These are phyloP conservation scores for Diuraphis noxia DNA, from an alignment of 1,140 invertebrate genomes.

Conservation along the genomic window DNA sequence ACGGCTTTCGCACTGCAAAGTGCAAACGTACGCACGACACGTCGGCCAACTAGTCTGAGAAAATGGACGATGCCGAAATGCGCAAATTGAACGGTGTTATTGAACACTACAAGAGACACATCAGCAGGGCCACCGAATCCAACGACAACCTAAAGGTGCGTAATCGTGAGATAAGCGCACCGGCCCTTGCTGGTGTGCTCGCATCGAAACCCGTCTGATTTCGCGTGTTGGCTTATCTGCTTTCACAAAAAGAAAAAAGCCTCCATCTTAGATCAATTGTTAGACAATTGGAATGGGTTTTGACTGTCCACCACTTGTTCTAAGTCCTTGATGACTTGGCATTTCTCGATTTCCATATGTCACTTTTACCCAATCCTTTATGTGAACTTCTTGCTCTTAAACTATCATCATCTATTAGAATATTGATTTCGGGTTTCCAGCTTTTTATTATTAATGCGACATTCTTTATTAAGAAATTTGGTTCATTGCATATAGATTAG, in stretches of 20 bases:
- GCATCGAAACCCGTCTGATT: neutral
- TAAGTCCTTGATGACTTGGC: neutral
- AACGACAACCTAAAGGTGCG: conserved; percentile 39
- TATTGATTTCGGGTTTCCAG: neutral
- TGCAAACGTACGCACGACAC: neutral
- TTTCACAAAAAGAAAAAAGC: neutral
- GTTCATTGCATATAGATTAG: too few relatives aligned
- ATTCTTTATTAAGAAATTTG: too few relatives aligned
- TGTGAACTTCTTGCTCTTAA: neutral
- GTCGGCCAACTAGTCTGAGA: neutral
- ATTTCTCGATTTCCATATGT: neutral
- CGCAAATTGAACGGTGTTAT: conserved; percentile 36
- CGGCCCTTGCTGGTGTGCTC: neutral
- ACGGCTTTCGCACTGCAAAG: neutral
- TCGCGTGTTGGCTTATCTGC: neutral
- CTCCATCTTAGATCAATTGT: neutral
- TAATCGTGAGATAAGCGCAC: neutral
- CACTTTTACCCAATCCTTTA: neutral
- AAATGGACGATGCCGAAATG: neutral
- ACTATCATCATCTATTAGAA: neutral
- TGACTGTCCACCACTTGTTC: neutral
- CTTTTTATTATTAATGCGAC: too few relatives aligned
- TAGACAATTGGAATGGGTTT: fast-evolving
- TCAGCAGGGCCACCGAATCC: conserved; percentile 28
- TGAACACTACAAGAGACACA: conserved; percentile 54